Conservation (phyloP, 2,888 invertebrate genomes). For the Tanypteryx hageni region DNA sequence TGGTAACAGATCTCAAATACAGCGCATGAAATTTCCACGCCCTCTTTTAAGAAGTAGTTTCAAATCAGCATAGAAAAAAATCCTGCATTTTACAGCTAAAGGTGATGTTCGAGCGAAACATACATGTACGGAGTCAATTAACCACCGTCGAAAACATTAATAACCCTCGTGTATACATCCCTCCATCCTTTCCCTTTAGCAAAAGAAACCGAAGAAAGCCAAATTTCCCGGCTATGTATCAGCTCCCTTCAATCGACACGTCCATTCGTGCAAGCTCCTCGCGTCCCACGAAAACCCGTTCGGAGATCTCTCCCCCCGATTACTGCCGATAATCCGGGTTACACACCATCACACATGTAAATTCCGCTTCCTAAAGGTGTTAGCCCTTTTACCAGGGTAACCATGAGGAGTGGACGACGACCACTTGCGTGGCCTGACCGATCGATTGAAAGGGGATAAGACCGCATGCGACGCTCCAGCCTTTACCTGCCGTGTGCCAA, state of each 20-base stretch:
- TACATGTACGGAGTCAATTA: too few species aligned
- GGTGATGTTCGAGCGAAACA: too few species aligned
- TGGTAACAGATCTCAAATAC: too few species aligned
- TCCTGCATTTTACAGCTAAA: too few species aligned
- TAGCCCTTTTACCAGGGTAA: neutral
- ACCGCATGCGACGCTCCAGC: slow-evolving; percentile 22
- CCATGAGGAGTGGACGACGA: neutral
- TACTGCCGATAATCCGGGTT: neutral
- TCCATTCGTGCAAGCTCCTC: neutral
- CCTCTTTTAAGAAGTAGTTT: too few species aligned
- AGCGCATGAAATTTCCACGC: too few species aligned
- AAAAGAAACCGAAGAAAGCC: neutral
- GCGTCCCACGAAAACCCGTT: neutral
- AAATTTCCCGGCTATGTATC: neutral
- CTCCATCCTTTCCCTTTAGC: too few species aligned
- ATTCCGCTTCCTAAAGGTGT: neutral
- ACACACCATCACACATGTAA: neutral
- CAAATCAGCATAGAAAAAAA: too few species aligned
- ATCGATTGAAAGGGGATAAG: slow-evolving; percentile 23
- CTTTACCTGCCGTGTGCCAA: slow-evolving; percentile 29
- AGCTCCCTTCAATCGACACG: neutral
- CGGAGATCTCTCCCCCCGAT: neutral
- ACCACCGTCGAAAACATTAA: too few species aligned
- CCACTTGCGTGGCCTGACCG: neutral
- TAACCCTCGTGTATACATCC: too few species aligned